Percentiles rank a stretch among this genome's conserved stretches.
phyloP scores from a whole-genome alignment of 2,888 invertebrate species.

The Chymomyza procnemis region DNA sequence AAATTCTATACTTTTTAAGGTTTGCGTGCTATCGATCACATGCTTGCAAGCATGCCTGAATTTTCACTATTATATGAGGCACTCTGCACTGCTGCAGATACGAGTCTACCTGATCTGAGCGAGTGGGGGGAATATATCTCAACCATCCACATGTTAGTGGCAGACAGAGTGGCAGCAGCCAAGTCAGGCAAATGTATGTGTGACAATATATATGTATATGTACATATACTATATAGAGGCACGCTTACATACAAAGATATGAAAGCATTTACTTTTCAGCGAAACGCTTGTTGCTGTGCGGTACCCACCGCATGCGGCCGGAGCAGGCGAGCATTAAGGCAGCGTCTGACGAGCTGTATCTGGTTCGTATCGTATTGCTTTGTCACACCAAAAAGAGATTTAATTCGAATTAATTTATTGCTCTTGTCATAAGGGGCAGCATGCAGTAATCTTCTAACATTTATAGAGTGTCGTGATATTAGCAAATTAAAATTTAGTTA shows the following conservation, averaged over 20 bases:
- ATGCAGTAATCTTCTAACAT: not conserved
- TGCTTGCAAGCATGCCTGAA: not conserved
- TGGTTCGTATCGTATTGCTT: not conserved
- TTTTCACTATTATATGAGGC: not conserved
- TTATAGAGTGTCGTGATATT: constrained; percentile 2
- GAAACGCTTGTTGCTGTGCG: constrained; percentile 58
- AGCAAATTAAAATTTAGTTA: constrained; percentile 59
- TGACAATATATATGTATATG: not conserved
- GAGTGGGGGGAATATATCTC: not conserved
- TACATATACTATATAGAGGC: too few species aligned
- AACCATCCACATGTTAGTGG: constrained; percentile 46
- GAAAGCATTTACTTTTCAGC: constrained; percentile 53
- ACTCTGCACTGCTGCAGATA: not conserved
- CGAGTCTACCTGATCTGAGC: not conserved
- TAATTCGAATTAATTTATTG: constrained; percentile 63
- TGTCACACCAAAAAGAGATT: constrained; percentile 43
- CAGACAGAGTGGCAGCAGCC: constrained; percentile 67
- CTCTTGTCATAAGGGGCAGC: constrained; percentile 53
- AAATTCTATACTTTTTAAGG: too few species aligned
- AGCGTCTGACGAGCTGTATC: constrained; percentile 8
- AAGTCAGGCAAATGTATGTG: not conserved
- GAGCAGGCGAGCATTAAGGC: constrained; percentile 5
- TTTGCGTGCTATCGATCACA: too few species aligned
- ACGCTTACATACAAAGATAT: too few species aligned
- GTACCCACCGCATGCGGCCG: constrained; percentile 40